Evolutionary conservation across 2,113 vertebrate genomes (phyloP).

Genomic region (Prunella fulvescens): DNA sequence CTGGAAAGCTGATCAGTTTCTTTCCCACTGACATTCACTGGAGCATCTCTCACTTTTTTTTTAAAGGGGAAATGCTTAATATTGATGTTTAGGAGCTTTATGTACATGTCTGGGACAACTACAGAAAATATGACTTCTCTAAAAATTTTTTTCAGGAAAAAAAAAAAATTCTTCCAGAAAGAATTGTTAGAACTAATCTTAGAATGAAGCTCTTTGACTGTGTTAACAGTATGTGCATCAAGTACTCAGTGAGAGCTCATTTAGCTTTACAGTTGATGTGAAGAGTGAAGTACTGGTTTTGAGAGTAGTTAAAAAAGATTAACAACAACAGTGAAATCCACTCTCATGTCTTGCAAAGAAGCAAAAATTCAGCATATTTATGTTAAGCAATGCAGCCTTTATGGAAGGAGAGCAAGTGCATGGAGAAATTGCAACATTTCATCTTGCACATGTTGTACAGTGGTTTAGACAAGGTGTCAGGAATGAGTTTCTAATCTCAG

Average conservation of each 20-base stretch:
- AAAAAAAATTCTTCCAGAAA: neutral
- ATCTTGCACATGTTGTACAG: neutral
- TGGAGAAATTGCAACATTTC: neutral
- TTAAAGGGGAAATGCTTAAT: neutral
- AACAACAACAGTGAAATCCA: neutral
- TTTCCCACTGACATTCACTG: neutral
- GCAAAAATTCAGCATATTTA: neutral
- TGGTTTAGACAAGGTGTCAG: neutral
- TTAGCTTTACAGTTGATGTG: neutral
- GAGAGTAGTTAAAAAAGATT: neutral
- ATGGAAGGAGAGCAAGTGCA: neutral
- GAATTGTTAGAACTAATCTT: neutral
- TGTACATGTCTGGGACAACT: neutral
- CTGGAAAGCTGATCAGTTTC: neutral
- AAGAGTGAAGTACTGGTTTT: neutral
- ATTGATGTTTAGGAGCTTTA: neutral
- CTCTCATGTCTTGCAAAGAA: neutral
- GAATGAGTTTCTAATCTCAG: neutral
- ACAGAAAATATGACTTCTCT: neutral
- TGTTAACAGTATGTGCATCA: neutral
- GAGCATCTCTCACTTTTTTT: neutral
- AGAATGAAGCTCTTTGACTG: neutral
- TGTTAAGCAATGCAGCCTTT: neutral
- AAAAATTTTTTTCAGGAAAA: neutral
- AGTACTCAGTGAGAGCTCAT: neutral